These are phyloP conservation scores for Ibycter americanus DNA, from an alignment of 2,797 vertebrate genomes.

Conservation along the genomic window DNA sequence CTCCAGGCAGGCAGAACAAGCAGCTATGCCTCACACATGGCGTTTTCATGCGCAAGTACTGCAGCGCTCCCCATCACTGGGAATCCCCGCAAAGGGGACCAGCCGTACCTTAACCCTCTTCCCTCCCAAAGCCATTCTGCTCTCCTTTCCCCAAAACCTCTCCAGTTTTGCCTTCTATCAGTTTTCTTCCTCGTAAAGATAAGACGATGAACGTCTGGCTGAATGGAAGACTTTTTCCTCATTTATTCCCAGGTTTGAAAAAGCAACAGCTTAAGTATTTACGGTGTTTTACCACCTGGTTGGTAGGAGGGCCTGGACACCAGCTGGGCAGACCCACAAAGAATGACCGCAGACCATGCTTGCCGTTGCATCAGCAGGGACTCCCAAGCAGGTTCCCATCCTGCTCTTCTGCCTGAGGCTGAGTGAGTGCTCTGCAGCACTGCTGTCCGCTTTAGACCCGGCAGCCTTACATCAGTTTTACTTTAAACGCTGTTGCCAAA, in stretches of 20 bases:
- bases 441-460: neutral
- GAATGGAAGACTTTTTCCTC: neutral
- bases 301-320: neutral
- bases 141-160: neutral
- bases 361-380: accelerated
- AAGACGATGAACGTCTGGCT: neutral
- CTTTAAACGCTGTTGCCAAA: neutral
- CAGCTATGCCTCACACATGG: neutral
- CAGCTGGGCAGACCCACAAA: neutral
- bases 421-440: neutral
- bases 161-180: neutral
- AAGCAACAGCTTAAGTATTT: neutral
- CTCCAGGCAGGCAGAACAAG: neutral
- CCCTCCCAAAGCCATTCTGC: neutral
- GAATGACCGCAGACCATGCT: accelerated
- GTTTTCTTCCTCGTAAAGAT: neutral
- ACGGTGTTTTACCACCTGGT: accelerated
- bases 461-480: neutral
- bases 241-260: neutral
- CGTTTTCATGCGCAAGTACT: accelerated
- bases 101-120: neutral
- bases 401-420: neutral
- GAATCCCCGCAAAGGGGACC: neutral
- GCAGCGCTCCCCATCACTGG: accelerated
- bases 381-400: accelerated